These are phyloP conservation scores for Epiblema foenella DNA, from an alignment of 2,888 invertebrate species.

Conservation along the genomic window DNA sequence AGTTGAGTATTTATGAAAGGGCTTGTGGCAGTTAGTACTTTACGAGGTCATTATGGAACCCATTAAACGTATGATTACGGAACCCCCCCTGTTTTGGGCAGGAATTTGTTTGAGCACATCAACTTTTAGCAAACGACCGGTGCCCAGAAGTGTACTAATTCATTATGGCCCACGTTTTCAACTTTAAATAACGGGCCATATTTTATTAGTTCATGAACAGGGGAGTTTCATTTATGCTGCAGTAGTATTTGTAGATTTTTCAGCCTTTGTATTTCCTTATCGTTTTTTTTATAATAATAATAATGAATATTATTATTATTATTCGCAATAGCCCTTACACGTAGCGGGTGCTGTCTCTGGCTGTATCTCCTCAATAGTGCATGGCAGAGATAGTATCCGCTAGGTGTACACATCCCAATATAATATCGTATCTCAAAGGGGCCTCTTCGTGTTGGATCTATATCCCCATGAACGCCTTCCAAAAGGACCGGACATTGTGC, in stretches of 20 bases:
- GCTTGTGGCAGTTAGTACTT: constrained; percentile 75
- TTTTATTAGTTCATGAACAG: constrained; percentile 72
- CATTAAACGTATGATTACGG: constrained; percentile 81
- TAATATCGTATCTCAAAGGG: too few species aligned
- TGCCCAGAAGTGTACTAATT: constrained; percentile 56
- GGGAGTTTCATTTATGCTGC: constrained; percentile 32
- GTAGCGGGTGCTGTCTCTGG: too few species aligned
- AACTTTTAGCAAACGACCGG: constrained; percentile 78
- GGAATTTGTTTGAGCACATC: constrained; percentile 79
- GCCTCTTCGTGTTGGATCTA: too few species aligned
- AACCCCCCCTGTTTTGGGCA: constrained; percentile 70
- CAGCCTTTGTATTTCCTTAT: too few species aligned
- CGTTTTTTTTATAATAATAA: too few species aligned
- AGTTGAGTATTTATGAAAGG: constrained; percentile 76
- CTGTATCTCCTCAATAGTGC: too few species aligned
- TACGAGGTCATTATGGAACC: constrained; percentile 79
- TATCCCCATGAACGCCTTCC: too few species aligned
- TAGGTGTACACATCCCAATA: too few species aligned
- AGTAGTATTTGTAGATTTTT: background rate
- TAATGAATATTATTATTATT: too few species aligned
- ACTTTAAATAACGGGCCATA: constrained; percentile 66
- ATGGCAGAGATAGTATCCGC: too few species aligned
- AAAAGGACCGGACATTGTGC: too few species aligned
- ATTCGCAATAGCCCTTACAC: too few species aligned
- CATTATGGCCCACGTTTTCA: constrained; percentile 52